A percentile compares a stretch with the other conserved stretches of the same genome.
phyloP scores from a whole-genome alignment of 2,888 invertebrate species.

The Leptogaster cylindrica region DNA sequence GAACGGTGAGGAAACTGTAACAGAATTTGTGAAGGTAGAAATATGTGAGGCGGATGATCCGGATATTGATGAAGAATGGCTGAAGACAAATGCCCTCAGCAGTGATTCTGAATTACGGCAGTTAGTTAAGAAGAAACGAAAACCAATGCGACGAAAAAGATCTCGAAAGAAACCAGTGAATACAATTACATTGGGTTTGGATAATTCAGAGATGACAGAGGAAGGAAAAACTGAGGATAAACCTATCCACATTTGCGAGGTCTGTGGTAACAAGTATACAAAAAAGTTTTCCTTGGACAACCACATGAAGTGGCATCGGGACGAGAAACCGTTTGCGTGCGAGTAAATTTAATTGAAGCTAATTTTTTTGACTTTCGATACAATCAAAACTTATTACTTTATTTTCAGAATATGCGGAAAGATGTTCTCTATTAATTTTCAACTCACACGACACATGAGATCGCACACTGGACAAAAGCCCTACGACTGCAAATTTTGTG shows the following conservation, averaged over 20 bases:
- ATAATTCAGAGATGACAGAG: constrained; percentile 49
- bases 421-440: constrained; percentile 59
- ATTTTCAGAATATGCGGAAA: constrained; percentile 56
- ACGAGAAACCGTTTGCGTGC: constrained; percentile 59
- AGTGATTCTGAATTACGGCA: constrained; percentile 4
- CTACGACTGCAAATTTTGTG: constrained; percentile 58
- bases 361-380: not conserved
- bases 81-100: not conserved
- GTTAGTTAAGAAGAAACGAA: not conserved
- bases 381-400: not conserved
- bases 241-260: constrained; percentile 55
- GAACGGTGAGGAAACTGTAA: not conserved
- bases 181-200: constrained; percentile 50
- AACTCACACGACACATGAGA: constrained; percentile 60
- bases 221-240: constrained; percentile 11
- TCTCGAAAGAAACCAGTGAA: constrained; percentile 45
- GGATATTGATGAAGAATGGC: not conserved
- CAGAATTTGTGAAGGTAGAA: not conserved
- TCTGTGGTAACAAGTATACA: constrained; percentile 60
- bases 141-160: not conserved
- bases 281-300: constrained; percentile 58
- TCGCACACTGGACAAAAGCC: constrained; percentile 59
- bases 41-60: not conserved
- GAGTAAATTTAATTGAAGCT: constrained; percentile 53
- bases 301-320: constrained; percentile 59